Conservation (phyloP, 2,797 vertebrate genomes). For the Scyliorhinus canicula region DNA sequence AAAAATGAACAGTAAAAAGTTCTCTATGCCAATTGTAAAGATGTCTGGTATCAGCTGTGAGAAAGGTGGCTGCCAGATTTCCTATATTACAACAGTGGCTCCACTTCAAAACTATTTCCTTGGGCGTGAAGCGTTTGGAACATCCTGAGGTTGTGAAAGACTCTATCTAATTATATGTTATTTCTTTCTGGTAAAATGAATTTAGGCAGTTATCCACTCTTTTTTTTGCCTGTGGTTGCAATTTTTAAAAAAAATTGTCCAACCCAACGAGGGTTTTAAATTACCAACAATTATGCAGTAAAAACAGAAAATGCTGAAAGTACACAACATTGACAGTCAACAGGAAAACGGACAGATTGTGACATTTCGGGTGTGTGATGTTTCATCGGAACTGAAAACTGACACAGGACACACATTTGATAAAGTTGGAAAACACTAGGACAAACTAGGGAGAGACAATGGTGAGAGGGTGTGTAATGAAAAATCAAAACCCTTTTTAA, state of each 20-base stretch:
- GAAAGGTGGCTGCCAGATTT: background rate
- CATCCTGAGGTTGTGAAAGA: background rate
- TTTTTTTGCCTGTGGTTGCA: background rate
- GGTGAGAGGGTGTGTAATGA: background rate
- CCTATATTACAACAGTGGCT: background rate
- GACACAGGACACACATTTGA: background rate
- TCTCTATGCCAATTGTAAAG: background rate
- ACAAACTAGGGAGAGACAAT: background rate
- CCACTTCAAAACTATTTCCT: background rate
- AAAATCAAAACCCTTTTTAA: background rate
- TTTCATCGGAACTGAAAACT: background rate
- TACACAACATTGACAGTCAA: background rate
- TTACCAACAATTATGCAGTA: background rate
- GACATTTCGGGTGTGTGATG: background rate
- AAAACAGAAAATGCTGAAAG: background rate
- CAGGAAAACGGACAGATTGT: background rate
- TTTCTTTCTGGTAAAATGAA: background rate
- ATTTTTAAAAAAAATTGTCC: background rate
- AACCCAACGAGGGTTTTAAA: background rate
- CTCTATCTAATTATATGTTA: background rate
- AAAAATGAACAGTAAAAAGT: background rate
- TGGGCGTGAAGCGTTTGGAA: background rate
- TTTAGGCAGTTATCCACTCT: background rate
- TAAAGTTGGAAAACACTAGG: background rate
- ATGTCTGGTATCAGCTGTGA: background rate